phyloP scores from a whole-genome alignment of 2,113 vertebrate genomes.

The Spea bombifrons region DNA sequence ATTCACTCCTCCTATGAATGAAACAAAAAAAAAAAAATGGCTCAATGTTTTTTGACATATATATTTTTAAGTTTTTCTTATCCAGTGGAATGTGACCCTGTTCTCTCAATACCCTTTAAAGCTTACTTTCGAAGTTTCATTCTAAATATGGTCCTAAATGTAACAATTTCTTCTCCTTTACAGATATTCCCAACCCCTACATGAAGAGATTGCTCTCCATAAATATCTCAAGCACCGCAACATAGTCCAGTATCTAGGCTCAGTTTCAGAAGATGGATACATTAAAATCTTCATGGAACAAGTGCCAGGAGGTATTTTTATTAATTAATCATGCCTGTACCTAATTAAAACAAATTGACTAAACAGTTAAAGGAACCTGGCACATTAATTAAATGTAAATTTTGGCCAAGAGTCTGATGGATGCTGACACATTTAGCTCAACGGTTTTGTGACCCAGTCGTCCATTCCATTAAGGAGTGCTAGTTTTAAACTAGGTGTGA shows the following conservation, averaged over 20 bases:
- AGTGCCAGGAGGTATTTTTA: slow-evolving; percentile 73
- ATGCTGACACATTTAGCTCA: too few species aligned
- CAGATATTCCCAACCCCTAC: slow-evolving; percentile 73
- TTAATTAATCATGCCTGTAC: neutral
- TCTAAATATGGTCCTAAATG: neutral
- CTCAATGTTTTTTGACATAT: too few species aligned
- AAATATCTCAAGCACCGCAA: slow-evolving; percentile 77
- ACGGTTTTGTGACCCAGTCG: too few species aligned
- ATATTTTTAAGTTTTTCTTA: too few species aligned
- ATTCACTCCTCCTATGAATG: too few species aligned
- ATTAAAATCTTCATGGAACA: slow-evolving; percentile 85
- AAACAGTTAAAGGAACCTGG: neutral
- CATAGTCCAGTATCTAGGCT: slow-evolving; percentile 77
- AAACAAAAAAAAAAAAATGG: too few species aligned
- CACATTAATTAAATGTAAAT: neutral
- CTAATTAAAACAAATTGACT: neutral
- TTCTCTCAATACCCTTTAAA: too few species aligned
- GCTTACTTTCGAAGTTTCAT: too few species aligned
- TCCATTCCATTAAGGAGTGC: too few species aligned
- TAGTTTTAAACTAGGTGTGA: too few species aligned
- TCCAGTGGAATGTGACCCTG: too few species aligned
- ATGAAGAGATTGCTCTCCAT: slow-evolving; percentile 76
- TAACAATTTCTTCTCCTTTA: neutral
- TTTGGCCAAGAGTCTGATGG: too few species aligned
- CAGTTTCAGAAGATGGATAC: slow-evolving; percentile 71